phyloP scores from a whole-genome alignment of 2,113 vertebrate genomes.

The Labrus mixtus region DNA sequence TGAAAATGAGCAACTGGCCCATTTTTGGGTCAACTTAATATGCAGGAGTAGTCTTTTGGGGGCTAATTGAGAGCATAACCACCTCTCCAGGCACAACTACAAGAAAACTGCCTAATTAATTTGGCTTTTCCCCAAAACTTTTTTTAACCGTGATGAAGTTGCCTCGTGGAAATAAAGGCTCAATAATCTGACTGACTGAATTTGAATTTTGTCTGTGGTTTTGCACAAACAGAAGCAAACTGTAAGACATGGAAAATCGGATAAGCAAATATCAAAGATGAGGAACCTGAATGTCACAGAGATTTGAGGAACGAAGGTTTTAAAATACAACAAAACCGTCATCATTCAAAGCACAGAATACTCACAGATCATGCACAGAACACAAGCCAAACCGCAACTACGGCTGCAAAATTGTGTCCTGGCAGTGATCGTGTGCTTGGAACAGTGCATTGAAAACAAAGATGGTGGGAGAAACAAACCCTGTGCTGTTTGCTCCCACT shows the following conservation, averaged over 20 bases:
- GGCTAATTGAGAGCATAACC: neutral
- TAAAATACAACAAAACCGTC: no score
- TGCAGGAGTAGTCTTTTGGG: neutral
- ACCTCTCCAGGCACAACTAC: neutral
- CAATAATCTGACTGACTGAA: neutral
- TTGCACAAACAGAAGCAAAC: neutral
- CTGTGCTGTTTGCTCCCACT: conserved; percentile 9
- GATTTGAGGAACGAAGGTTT: no score
- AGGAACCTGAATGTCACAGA: neutral
- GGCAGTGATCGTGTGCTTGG: neutral
- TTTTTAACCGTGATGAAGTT: neutral
- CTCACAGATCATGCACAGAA: neutral
- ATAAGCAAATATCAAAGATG: neutral
- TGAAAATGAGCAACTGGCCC: neutral
- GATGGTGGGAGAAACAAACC: conserved; percentile 6
- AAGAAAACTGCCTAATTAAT: neutral
- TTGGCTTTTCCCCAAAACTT: neutral
- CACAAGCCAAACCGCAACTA: neutral
- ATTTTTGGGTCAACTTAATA: neutral
- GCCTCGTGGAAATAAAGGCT: no score
- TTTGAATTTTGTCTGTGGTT: neutral
- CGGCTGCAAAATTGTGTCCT: neutral
- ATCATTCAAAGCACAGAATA: no score
- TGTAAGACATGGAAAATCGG: neutral
- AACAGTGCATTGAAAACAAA: conserved; percentile 10